phyloP scores from a whole-genome alignment of 1,140 invertebrate species.

The Vanessa atalanta region DNA sequence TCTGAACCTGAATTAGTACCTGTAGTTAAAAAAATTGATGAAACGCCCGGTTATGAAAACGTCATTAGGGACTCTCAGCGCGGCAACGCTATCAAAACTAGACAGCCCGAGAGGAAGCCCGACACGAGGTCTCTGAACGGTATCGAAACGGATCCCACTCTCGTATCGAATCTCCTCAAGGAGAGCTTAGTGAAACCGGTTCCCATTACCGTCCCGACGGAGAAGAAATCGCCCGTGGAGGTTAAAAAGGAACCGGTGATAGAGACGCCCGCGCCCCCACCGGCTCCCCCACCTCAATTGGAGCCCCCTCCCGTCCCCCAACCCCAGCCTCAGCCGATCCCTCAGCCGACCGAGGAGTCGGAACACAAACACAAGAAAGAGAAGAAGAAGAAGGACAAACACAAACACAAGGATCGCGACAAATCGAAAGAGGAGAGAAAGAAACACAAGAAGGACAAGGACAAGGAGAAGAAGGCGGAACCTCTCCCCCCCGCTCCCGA shows the following conservation, averaged over 20 bases:
- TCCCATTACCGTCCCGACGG: slow-evolving; percentile 64
- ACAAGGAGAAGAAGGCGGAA: slow-evolving; percentile 61
- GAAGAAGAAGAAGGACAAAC: slow-evolving; percentile 80
- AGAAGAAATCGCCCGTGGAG: slow-evolving; percentile 61
- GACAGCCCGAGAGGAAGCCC: slow-evolving; percentile 46
- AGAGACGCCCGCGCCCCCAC: slow-evolving; percentile 33
- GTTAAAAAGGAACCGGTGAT: slow-evolving; percentile 57
- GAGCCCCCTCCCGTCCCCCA: slow-evolving; percentile 34
- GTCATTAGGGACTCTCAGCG: slow-evolving; percentile 66
- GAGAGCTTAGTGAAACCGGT: slow-evolving; percentile 73
- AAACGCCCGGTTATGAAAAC: slow-evolving; percentile 72
- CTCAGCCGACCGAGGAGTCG: slow-evolving; percentile 45
- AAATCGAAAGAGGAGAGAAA: slow-evolving; percentile 74
- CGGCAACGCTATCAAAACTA: slow-evolving; percentile 52
- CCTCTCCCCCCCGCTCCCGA: slow-evolving; percentile 44
- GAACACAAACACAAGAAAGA: slow-evolving; percentile 76
- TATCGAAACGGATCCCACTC: slow-evolving; percentile 75
- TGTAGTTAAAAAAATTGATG: slow-evolving; percentile 73
- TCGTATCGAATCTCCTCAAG: slow-evolving; percentile 77
- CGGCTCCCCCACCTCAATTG: slow-evolving; percentile 30
- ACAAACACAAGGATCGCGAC: slow-evolving; percentile 79
- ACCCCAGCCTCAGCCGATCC: slow-evolving; percentile 26
- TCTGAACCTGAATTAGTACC: slow-evolving; percentile 71
- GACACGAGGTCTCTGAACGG: slow-evolving; percentile 61
- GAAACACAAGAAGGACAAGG: slow-evolving; percentile 79